Evolutionary conservation across 2,113 vertebrate genomes (phyloP).

Genomic region (Craseonycteris thonglongyai): DNA sequence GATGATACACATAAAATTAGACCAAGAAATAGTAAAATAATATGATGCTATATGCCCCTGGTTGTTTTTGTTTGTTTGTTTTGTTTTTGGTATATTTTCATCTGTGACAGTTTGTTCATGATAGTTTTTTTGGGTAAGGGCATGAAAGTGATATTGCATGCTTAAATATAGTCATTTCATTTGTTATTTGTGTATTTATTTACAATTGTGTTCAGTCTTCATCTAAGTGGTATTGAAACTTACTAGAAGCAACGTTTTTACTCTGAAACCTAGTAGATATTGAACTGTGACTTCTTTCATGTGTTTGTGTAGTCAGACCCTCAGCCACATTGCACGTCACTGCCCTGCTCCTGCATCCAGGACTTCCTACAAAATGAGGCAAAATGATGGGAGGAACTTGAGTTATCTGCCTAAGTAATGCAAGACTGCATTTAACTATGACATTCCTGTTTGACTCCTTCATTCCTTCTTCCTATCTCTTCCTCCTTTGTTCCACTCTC

Average conservation of each 20-base stretch:
- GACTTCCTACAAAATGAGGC: neutral
- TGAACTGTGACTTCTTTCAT: neutral
- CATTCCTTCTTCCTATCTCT: neutral
- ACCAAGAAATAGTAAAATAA: neutral
- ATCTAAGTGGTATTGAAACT: neutral
- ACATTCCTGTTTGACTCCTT: neutral
- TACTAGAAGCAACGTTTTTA: neutral
- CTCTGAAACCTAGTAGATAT: neutral
- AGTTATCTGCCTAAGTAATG: neutral
- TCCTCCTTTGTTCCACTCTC: neutral
- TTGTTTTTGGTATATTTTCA: too few relatives aligned
- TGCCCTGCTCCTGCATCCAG: neutral
- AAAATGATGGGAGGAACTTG: neutral
- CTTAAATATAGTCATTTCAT: neutral
- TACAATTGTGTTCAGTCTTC: neutral
- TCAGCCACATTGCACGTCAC: accelerated
- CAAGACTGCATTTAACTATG: neutral
- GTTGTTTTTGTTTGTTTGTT: too few relatives aligned
- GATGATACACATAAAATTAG: neutral
- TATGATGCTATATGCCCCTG: neutral
- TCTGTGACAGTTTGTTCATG: neutral
- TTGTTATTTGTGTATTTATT: conserved; percentile 31
- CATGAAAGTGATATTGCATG: neutral
- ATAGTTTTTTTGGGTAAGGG: neutral
- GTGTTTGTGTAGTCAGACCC: neutral